Percentiles rank a stretch among this genome's conserved stretches.
Evolutionary conservation across 1,140 invertebrate species (phyloP).

Genomic region (Achroia grisella): DNA sequence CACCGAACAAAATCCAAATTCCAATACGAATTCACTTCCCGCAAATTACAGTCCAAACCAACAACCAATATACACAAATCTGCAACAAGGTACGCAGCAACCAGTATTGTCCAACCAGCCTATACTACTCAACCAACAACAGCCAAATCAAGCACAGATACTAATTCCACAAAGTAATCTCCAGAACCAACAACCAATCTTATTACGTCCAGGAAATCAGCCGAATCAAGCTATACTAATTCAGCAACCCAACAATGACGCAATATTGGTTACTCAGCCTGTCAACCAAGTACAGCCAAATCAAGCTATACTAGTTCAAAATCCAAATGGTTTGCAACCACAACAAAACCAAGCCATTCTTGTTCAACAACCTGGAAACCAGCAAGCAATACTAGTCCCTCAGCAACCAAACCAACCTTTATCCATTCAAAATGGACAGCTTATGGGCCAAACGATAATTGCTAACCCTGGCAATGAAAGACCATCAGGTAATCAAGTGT

Average conservation of each 20-base stretch:
- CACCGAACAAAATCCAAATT: constrained; percentile 12
- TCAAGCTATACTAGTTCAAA: neutral
- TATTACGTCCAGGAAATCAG: neutral
- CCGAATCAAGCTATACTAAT: neutral
- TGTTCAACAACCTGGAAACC: neutral
- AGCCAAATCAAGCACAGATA: neutral
- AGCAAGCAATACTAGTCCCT: neutral
- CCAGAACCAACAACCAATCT: constrained; percentile 1
- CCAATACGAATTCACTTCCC: neutral
- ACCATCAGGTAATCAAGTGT: constrained; percentile 6
- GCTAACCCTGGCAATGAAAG: neutral
- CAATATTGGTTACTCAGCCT: neutral
- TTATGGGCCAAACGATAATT: neutral
- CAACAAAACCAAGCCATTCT: no score
- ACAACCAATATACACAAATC: neutral
- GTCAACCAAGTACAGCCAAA: neutral
- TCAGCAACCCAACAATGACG: neutral
- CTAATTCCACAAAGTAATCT: neutral
- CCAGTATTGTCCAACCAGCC: neutral
- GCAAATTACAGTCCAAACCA: neutral
- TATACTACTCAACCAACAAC: neutral
- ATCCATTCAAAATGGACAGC: constrained; percentile 4
- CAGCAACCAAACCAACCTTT: constrained; percentile 3
- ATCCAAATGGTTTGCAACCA: neutral
- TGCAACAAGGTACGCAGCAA: constrained; percentile 1